A percentile compares a stretch with the other conserved stretches of the same genome.
phyloP scores from a whole-genome alignment of 2,888 invertebrate species.

The Cryptocephalus primarius region DNA sequence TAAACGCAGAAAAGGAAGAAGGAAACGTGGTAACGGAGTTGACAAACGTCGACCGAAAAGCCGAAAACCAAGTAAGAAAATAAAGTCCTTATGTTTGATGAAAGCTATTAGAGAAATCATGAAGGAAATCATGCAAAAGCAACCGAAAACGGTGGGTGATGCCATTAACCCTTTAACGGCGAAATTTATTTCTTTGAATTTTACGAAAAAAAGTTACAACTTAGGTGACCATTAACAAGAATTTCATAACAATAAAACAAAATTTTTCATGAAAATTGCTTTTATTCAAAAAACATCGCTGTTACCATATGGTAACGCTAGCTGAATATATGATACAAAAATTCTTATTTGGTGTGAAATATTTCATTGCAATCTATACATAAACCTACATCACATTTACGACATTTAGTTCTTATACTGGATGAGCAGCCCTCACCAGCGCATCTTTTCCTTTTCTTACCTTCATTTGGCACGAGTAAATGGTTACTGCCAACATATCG shows the following conservation, averaged over 20 bases:
- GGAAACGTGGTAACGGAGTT: too few relatives aligned
- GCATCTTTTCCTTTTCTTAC: too few relatives aligned
- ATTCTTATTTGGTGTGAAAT: neutral
- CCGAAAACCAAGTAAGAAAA: too few relatives aligned
- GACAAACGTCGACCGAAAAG: too few relatives aligned
- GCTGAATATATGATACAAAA: neutral
- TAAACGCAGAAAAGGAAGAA: too few relatives aligned
- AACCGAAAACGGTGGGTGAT: too few relatives aligned
- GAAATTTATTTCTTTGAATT: neutral
- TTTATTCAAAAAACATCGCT: neutral
- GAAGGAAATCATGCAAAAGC: too few relatives aligned
- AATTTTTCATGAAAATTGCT: conserved; percentile 1
- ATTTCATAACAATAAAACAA: neutral
- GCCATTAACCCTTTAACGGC: conserved; percentile 2
- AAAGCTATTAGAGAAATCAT: too few relatives aligned
- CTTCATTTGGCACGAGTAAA: neutral
- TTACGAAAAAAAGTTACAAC: neutral
- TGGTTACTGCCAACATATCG: neutral
- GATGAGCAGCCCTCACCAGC: neutral
- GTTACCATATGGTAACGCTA: conserved; percentile 4
- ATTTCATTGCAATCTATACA: neutral
- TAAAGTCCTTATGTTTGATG: too few relatives aligned
- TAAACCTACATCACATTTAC: neutral
- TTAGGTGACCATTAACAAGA: neutral
- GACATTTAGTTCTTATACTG: neutral